Percentiles rank a stretch among this genome's conserved stretches.
Conservation (phyloP, 2,797 vertebrate genomes). For the Muscicapa striata region DNA sequence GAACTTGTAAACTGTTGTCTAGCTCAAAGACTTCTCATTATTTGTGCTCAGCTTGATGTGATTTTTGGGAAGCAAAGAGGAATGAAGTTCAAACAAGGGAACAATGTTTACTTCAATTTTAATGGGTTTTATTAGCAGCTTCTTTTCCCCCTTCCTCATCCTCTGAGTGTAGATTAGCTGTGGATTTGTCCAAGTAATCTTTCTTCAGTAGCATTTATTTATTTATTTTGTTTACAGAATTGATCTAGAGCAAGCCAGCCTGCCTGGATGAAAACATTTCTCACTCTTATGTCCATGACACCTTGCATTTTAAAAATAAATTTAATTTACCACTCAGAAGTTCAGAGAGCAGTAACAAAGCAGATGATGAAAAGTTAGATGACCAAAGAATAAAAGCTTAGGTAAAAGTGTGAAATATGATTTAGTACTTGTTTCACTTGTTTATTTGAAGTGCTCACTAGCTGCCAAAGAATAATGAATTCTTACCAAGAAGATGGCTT, state of each 20-base stretch:
- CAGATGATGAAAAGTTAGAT: not conserved
- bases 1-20: not conserved
- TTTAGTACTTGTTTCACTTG: not conserved
- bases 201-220: not conserved
- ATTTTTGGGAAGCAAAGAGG: not conserved
- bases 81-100: not conserved
- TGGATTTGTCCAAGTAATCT: not conserved
- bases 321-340: not conserved
- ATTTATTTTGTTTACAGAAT: not conserved
- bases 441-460: not conserved
- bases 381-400: not conserved
- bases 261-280: not conserved
- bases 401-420: not conserved
- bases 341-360: not conserved
- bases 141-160: not conserved
- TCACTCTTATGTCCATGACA: rapidly evolving
- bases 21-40: rapidly evolving
- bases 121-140: not conserved
- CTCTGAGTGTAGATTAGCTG: not conserved
- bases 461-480: not conserved
- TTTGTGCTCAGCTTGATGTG: not conserved
- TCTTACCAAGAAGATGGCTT: not conserved
- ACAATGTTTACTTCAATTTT: not conserved
- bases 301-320: not conserved
- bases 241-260: not conserved